Evolutionary conservation across 2,888 invertebrate genomes (phyloP), one percentile per base, ranked within the genome.

Genomic region (Plagodis pulveraria): DNA sequence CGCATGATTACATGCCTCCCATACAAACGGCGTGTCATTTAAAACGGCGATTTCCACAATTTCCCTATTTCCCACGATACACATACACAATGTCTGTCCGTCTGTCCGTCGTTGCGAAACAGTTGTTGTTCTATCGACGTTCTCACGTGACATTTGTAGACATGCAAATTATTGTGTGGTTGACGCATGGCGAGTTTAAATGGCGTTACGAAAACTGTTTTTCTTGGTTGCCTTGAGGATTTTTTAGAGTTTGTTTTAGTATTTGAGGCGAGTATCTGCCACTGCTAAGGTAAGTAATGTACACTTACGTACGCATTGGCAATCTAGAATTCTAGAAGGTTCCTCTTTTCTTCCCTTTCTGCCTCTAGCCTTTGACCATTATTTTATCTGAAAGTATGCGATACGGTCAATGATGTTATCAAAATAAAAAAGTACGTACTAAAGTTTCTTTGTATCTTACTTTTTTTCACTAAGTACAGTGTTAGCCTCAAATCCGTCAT

Each of bases 51-150:
- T 71, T 71, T 71, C 69, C 67, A 69, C 64, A 61, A 71, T 73
- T 73, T 71, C 67, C 72, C 69, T 61, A 69, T 66, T 73, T 72
- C 72, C 69, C 71, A 72, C 71, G 71, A 62, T 67, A 68, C 64
- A 68, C 52, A 70, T 68, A 61, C 55, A 62, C 54, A 63, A 69
- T 68, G 65, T 69, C 53, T 59, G 67, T 65, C 62, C 63, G 70
- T 67, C 64, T 64, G 63, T 63, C 57, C 63, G 58, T 56, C 69
- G 67, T 72, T 71, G 65, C 71, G 72, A 72, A 71, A 71, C 71
- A 8, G 66, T 67, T 68, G 59, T 62, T 56, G 64, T 66, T 61
- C 61, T 63, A 70, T 66, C 69, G 70, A 65, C 65, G 65, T 72
- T 72, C 72, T 63, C 70, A 72, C 70, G 69, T 69, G 67, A 61